Percentiles rank a stretch among this genome's conserved stretches.
Evolutionary conservation across 2,888 invertebrate genomes (phyloP).

Genomic region (Pocota personata): DNA sequence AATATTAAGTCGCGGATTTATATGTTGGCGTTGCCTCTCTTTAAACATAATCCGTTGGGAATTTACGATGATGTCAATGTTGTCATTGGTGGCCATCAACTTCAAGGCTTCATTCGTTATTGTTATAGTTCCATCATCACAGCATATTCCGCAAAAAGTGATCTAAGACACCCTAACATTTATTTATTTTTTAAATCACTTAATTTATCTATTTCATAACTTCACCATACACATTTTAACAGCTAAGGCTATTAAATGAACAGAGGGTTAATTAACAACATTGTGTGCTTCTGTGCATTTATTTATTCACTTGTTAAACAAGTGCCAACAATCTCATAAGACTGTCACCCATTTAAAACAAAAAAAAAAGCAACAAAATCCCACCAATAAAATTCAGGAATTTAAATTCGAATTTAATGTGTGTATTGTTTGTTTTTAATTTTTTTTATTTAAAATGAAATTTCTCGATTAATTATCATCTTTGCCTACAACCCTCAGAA

Average conservation of each 20-base stretch:
- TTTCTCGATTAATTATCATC: constrained; percentile 34
- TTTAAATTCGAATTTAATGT: constrained; percentile 47
- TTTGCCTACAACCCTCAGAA: constrained; percentile 22
- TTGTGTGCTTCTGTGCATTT: constrained; percentile 22
- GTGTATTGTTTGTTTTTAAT: constrained; percentile 5
- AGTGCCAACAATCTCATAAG: constrained; percentile 57
- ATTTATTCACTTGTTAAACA: constrained; percentile 34
- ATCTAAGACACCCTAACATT: not conserved
- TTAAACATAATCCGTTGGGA: too few relatives aligned
- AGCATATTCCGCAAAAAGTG: not conserved
- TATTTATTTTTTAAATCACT: not conserved
- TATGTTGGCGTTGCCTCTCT: too few relatives aligned
- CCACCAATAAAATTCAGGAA: constrained; percentile 51
- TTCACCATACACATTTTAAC: not conserved
- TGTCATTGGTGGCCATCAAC: too few relatives aligned
- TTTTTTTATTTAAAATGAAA: constrained; percentile 8
- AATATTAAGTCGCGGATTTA: too few relatives aligned
- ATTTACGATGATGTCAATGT: not conserved
- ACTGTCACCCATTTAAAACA: constrained; percentile 22
- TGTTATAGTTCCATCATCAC: constrained; percentile 4
- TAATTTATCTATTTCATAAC: constrained; percentile 9
- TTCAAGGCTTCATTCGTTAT: not conserved
- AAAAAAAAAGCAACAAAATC: not conserved
- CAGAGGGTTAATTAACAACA: constrained; percentile 20
- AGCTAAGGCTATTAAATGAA: not conserved